phyloP scores from a whole-genome alignment of 2,888 invertebrate genomes.

The Schrankia costaestrigalis region DNA sequence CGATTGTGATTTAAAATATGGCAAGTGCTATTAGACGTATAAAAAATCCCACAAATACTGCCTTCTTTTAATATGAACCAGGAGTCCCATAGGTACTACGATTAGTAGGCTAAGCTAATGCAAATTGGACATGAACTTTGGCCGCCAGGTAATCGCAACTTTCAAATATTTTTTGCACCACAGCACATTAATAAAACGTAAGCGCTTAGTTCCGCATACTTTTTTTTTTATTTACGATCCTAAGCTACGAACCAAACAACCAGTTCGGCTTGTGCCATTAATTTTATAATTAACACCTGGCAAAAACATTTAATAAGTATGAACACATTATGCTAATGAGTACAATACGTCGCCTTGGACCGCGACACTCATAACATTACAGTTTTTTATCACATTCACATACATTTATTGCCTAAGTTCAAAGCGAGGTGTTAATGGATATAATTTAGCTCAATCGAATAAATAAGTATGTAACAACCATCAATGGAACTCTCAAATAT shows the following conservation, averaged over 20 bases:
- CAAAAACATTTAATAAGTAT: constrained; percentile 46
- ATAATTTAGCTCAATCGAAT: constrained; percentile 43
- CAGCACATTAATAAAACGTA: constrained; percentile 69
- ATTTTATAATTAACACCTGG: constrained; percentile 63
- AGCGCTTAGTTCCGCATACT: constrained; percentile 62
- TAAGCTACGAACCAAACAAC: constrained; percentile 44
- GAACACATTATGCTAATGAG: constrained; percentile 41
- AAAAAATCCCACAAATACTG: too few relatives aligned
- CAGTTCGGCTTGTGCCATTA: constrained; percentile 46
- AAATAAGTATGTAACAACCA: constrained; percentile 35
- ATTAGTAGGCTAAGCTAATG: too few relatives aligned
- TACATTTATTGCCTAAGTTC: constrained; percentile 31
- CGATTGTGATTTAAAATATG: too few relatives aligned
- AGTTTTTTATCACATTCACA: constrained; percentile 28
- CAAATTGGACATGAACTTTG: too few relatives aligned
- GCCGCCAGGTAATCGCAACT: constrained; percentile 56
- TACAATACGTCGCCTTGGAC: constrained; percentile 20
- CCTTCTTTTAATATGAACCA: too few relatives aligned
- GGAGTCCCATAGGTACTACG: too few relatives aligned
- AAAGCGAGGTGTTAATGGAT: constrained; percentile 60
- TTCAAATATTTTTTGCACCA: constrained; percentile 56
- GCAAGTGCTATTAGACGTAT: too few relatives aligned
- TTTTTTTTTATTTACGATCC: constrained; percentile 62
- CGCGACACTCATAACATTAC: constrained; percentile 26
- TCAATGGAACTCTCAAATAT: constrained; percentile 41